Conservation (phyloP, 2,888 invertebrate genomes). For the Baronia brevicornis region DNA sequence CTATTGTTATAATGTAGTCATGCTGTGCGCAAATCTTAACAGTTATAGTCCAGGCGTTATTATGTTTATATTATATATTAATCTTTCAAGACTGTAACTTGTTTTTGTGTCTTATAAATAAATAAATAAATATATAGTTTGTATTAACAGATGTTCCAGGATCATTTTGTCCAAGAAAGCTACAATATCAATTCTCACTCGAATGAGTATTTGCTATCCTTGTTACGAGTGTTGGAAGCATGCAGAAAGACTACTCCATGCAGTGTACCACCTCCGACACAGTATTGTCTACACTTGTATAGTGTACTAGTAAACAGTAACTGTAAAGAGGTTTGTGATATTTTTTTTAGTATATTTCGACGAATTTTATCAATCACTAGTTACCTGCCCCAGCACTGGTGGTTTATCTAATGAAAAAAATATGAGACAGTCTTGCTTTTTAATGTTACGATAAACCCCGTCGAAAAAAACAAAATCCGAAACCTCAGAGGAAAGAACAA, state of each 20-base stretch:
- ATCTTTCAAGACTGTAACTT: no score
- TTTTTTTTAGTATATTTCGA: background rate
- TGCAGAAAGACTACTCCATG: slow-evolving; percentile 33
- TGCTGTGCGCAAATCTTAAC: no score
- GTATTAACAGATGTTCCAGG: slow-evolving; percentile 44
- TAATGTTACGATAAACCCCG: no score
- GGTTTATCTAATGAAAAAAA: background rate
- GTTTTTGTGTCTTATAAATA: no score
- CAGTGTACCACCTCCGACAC: slow-evolving; percentile 46
- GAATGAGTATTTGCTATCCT: slow-evolving; percentile 20
- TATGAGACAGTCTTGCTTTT: no score
- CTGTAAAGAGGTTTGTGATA: slow-evolving; percentile 33
- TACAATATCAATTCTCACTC: slow-evolving; percentile 27
- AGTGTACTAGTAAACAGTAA: slow-evolving; percentile 29
- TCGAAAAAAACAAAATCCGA: no score
- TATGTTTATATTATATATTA: no score
- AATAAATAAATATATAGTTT: background rate
- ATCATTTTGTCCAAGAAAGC: slow-evolving; percentile 48
- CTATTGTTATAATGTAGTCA: no score
- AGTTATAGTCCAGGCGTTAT: no score
- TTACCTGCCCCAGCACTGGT: slow-evolving; percentile 4
- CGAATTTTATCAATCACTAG: background rate
- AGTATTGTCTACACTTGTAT: slow-evolving; percentile 56
- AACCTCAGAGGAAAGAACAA: no score
- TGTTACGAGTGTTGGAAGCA: slow-evolving; percentile 43